Percentiles rank a stretch among this genome's conserved stretches.
phyloP scores from a whole-genome alignment of 2,113 vertebrate genomes.

The Elaphurus davidianus region DNA sequence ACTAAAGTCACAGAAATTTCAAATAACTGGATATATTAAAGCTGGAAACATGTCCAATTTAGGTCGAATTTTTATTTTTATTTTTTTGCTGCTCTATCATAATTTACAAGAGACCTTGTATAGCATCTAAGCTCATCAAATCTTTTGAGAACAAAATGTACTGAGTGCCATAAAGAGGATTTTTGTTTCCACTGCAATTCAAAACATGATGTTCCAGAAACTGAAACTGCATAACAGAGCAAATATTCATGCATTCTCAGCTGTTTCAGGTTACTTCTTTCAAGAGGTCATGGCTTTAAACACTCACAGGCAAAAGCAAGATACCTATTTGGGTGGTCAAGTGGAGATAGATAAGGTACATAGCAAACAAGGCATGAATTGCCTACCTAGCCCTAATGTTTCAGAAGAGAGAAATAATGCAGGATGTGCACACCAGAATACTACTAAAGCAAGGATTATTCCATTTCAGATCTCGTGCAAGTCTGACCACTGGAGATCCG shows the following conservation, averaged over 20 bases:
- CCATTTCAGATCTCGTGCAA: not conserved
- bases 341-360: not conserved
- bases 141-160: conserved; percentile 42
- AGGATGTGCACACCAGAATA: rapidly evolving
- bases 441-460: not conserved
- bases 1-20: conserved; percentile 1
- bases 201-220: conserved; percentile 35
- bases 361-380: not conserved
- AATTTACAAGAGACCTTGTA: not conserved
- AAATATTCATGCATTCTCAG: not conserved
- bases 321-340: not conserved
- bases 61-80: not conserved
- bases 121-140: not conserved
- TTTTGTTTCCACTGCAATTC: not conserved
- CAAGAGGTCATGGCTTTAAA: conserved; percentile 20
- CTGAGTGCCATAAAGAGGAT: not conserved
- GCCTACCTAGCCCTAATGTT: not conserved
- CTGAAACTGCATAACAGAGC: not conserved
- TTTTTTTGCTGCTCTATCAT: not conserved
- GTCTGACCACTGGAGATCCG: not conserved
- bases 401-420: not conserved
- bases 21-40: conserved; percentile 6
- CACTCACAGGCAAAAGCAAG: not conserved
- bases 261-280: conserved; percentile 1
- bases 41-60: not conserved